Percentiles rank a stretch among this genome's conserved stretches.
These are phyloP conservation scores for Canis aureus DNA, from an alignment of 2,113 vertebrate genomes.

Conservation along the genomic window DNA sequence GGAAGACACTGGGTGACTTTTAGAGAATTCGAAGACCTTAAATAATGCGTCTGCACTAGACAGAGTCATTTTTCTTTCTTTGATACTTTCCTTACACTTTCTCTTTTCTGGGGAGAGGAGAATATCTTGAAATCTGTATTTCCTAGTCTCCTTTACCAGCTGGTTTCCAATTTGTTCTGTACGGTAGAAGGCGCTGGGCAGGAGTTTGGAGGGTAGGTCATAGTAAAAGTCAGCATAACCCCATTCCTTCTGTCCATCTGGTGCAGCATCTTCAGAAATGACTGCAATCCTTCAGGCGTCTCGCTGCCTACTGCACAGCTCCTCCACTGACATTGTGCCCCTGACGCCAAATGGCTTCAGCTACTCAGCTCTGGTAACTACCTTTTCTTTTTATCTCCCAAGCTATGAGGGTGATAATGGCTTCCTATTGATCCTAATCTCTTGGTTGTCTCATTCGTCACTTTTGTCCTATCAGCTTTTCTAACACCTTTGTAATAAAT, in stretches of 20 bases:
- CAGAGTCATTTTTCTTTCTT: background rate
- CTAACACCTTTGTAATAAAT: background rate
- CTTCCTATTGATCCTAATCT: background rate
- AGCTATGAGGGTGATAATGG: background rate
- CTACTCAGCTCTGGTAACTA: background rate
- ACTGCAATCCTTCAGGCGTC: accelerated
- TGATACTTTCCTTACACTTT: background rate
- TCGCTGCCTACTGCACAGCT: too few species aligned
- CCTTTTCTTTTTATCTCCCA: background rate
- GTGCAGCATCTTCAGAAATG: background rate
- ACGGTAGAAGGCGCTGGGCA: background rate
- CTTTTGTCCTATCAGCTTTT: background rate
- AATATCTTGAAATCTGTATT: background rate
- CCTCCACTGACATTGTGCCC: background rate
- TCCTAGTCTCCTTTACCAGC: background rate
- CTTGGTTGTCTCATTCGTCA: background rate
- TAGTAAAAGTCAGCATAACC: background rate
- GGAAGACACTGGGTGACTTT: background rate
- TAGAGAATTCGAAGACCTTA: background rate
- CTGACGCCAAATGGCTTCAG: background rate
- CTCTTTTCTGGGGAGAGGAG: background rate
- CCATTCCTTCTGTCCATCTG: background rate
- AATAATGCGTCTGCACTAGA: background rate
- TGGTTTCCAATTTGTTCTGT: background rate
- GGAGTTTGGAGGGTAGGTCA: background rate